These are phyloP conservation scores for Idris sp. DNA, from an alignment of 1,140 invertebrate genomes.

Conservation along the genomic window DNA sequence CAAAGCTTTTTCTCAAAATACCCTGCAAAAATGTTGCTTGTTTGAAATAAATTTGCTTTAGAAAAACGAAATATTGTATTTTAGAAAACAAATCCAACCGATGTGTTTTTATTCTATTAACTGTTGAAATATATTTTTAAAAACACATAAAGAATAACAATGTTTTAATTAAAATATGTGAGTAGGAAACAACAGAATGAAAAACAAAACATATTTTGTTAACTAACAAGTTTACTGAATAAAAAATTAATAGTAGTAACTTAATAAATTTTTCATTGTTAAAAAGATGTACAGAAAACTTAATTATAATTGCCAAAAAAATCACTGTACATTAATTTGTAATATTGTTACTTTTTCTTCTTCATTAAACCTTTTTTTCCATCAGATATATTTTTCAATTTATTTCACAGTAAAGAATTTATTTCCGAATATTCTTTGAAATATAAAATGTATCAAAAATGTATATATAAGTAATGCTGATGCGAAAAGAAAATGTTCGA, in stretches of 20 bases:
- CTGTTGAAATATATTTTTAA: too few relatives aligned
- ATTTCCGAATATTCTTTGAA: constrained; percentile 47
- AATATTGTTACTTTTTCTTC: constrained; percentile 5
- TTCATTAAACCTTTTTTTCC: constrained; percentile 20
- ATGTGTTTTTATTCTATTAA: background rate
- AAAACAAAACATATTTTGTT: too few relatives aligned
- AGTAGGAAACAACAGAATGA: too few relatives aligned
- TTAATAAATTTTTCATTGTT: too few relatives aligned
- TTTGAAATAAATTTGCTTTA: background rate
- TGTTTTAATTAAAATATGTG: too few relatives aligned
- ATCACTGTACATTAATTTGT: constrained; percentile 3
- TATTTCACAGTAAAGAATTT: constrained; percentile 38
- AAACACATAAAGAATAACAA: too few relatives aligned
- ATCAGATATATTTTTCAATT: constrained; percentile 44
- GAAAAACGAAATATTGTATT: background rate
- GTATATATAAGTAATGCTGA: constrained; percentile 51
- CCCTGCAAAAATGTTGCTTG: background rate
- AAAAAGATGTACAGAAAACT: too few relatives aligned
- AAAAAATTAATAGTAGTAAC: too few relatives aligned
- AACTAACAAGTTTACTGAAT: too few relatives aligned
- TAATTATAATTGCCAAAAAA: too few relatives aligned
- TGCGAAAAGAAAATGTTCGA: constrained; percentile 56
- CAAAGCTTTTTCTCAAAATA: background rate
- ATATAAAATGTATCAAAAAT: constrained; percentile 53
- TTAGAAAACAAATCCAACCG: background rate